phyloP scores from a whole-genome alignment of 2,888 invertebrate genomes.

The Eulithis testata region DNA sequence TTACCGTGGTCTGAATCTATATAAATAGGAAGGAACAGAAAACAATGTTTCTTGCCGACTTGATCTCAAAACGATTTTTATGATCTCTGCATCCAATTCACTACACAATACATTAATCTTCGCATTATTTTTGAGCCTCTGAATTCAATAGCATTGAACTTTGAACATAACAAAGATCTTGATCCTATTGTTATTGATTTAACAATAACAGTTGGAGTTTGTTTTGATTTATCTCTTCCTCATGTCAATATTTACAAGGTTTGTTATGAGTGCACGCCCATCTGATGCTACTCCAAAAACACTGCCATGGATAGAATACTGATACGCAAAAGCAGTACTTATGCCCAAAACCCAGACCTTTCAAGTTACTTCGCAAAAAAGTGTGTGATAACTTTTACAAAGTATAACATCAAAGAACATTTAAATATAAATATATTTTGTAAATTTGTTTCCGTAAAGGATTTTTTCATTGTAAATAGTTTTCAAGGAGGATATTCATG shows the following conservation, averaged over 20 bases:
- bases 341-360: no score
- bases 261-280: conserved; percentile 10
- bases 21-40: no score
- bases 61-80: no score
- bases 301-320: no score
- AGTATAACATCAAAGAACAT: no score
- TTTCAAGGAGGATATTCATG: conserved; percentile 29
- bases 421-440: not conserved
- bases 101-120: not conserved
- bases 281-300: not conserved
- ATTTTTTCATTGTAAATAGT: conserved; percentile 15
- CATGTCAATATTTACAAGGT: conserved; percentile 22
- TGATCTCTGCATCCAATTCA: not conserved
- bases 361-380: no score
- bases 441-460: conserved; percentile 1
- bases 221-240: conserved; percentile 27
- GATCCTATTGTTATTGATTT: conserved; percentile 27
- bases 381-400: no score
- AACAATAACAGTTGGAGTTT: conserved; percentile 18
- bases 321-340: no score
- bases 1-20: no score
- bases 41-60: no score
- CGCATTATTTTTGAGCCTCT: not conserved
- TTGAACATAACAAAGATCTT: conserved; percentile 18
- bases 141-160: conserved; percentile 22